phyloP scores from a whole-genome alignment of 2,888 invertebrate species.

The Amphiduros pacificus region DNA sequence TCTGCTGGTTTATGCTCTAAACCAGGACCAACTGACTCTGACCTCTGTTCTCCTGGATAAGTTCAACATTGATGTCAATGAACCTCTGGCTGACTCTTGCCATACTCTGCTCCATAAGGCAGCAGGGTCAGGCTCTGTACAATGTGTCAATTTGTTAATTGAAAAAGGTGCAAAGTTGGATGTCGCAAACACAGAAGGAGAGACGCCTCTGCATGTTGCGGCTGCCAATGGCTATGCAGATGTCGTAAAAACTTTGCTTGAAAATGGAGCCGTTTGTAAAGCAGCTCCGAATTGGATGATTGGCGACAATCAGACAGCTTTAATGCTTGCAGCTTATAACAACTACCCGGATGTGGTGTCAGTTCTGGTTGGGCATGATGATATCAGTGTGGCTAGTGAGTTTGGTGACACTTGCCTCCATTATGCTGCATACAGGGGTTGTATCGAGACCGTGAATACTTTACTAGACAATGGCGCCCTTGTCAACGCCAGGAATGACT shows the following conservation, averaged over 20 bases:
- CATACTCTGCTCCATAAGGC: constrained; percentile 12
- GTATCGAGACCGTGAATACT: constrained; percentile 9
- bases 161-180: constrained; percentile 8
- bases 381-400: constrained; percentile 8
- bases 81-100: constrained; percentile 11
- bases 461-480: constrained; percentile 2
- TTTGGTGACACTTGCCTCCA: constrained; percentile 14
- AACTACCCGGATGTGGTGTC: constrained; percentile 15
- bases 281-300: constrained; percentile 15
- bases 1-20: constrained; percentile 10
- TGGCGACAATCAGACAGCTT: constrained; percentile 15
- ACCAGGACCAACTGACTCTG: constrained; percentile 8
- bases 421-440: constrained; percentile 12
- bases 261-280: neutral
- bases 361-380: constrained; percentile 5
- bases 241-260: constrained; percentile 3
- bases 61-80: constrained; percentile 12
- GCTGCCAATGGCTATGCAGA: constrained; percentile 9
- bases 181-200: constrained; percentile 8
- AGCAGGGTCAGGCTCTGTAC: constrained; percentile 7
- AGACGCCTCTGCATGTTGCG: constrained; percentile 12
- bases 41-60: constrained; percentile 10
- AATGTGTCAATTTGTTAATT: neutral
- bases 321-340: constrained; percentile 17
- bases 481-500: constrained; percentile 10